Base-by-base conservation (phyloP, 2,797 vertebrate genomes). In the Protosalanx chinensis region DNA sequence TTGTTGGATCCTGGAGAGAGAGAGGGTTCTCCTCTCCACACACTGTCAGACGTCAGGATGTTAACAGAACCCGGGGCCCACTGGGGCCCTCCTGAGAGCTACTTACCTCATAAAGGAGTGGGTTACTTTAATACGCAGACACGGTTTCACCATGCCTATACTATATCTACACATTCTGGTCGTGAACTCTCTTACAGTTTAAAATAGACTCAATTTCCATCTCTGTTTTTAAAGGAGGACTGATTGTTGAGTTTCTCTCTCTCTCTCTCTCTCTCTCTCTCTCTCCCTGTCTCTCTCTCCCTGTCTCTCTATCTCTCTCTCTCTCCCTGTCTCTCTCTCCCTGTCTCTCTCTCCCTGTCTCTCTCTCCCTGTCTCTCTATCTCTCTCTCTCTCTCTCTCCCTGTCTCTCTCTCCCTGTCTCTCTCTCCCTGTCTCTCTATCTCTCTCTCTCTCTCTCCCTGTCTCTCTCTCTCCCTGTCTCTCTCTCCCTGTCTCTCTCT, bases 61-160 rank as follows among this genome's bases (percentile, higher is more conserved):
- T 57, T 70, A 81, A 69, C 68, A 74, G 68, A 77, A 82, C 78
- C 65, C 70, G 51, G 51, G 75, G 72, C 29, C 51, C 23, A 29
- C 15, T 29, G 18, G 51, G 51, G 13, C 68, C 69, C 70, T 71
- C 56, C 68, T 68, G 41, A 71, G 67, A 60, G 70, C 72, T 62
- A 58, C 60, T 64, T 57, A 71, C 16, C 65, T 53, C 76, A 57
- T 79, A 74, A 76, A 76, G 66, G 56, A 37, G 64, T 23, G 1
- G 30, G 68, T 76, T 67, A 61, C 66, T 76, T 82, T 78, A 70
- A 76, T 77, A 37, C 59, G 73, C 1, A 29, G 64, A 32, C 64
- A 69, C 23, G 68, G 72, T 75, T 67, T 66, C 71, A 41, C 6
- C 65, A 49, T 15, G 12, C 41, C 10, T 46, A 1, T 59, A 10